Evolutionary conservation across 2,113 vertebrate species (phyloP).

Genomic region (Vombatus ursinus): DNA sequence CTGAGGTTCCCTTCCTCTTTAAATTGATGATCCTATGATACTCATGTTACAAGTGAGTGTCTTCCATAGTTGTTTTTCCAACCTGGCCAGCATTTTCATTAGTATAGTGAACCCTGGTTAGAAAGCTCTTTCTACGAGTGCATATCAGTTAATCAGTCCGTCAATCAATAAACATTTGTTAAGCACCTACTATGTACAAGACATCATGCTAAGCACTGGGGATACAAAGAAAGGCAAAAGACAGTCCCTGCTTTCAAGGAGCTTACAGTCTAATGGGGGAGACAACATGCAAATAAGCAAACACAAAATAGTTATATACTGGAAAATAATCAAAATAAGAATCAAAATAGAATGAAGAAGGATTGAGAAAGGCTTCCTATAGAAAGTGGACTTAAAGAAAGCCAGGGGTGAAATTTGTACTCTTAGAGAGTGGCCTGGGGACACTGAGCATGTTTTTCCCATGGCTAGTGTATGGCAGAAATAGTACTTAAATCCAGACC

Average conservation of each 20-base stretch:
- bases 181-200: background rate
- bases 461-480: background rate
- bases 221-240: background rate
- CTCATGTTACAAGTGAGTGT: background rate
- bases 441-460: background rate
- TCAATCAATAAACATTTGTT: background rate
- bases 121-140: background rate
- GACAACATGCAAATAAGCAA: background rate
- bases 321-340: background rate
- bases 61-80: background rate
- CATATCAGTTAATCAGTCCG: background rate
- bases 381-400: background rate
- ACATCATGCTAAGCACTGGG: background rate
- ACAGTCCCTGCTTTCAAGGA: background rate
- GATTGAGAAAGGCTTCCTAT: background rate
- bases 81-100: background rate
- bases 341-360: background rate
- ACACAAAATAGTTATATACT: background rate
- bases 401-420: background rate
- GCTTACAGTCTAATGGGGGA: background rate
- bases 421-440: background rate
- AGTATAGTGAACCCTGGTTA: background rate
- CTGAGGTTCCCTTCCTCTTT: background rate
- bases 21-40: background rate
- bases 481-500: background rate